Base-by-base conservation (phyloP, 2,797 vertebrate genomes). In the Chloroceryle amazona region DNA sequence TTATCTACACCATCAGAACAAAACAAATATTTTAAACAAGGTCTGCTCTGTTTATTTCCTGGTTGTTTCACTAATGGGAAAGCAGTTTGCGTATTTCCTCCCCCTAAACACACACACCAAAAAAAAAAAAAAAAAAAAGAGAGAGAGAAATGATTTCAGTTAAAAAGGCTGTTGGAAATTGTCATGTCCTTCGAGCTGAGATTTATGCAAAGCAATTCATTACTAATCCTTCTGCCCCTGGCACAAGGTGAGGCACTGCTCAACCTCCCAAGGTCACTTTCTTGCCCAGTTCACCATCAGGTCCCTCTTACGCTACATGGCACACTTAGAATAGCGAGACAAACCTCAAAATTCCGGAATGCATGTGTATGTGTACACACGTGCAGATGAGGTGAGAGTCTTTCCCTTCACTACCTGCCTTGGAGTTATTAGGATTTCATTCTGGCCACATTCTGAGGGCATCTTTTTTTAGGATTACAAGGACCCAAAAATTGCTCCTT, bases 1-100 rank as follows among this genome's bases (percentile, higher is more conserved):
- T 95, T 95, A 94, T 93, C 95, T 89, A 3, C 86, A 80, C 12
- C 81, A 95, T 33, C 29, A 0, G 61, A 89, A 91, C 89, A 92
- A 91, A 93, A 78, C 86, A 94, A 85, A 26, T 63, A 61, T 33
- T 80, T 57, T 7, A 78, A 89, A 80, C 62, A 73, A 89, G 73
- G 33, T 52, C 85, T 81, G 73, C 41, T 57, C 72, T 94, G 91
- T 89, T 96, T 86, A 67, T 91, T 95, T 90, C 96, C 90, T 83
- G 70, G 15, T 73, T 81, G 80, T 62, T 79, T 86, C 60, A 37
- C 73, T 70, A 84, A 90, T 67, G 66, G 91, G 76, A 95, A 86
- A 95, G 73, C 82, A 81, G 83, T 76, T 66, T 86, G 73, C 74
- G 67, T 66, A 85, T 55, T 95, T 96, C 95, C 96, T 90, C 81